These are phyloP conservation scores for Platorchestia sp. DNA, from an alignment of 1,140 invertebrate species.

Conservation along the genomic window DNA sequence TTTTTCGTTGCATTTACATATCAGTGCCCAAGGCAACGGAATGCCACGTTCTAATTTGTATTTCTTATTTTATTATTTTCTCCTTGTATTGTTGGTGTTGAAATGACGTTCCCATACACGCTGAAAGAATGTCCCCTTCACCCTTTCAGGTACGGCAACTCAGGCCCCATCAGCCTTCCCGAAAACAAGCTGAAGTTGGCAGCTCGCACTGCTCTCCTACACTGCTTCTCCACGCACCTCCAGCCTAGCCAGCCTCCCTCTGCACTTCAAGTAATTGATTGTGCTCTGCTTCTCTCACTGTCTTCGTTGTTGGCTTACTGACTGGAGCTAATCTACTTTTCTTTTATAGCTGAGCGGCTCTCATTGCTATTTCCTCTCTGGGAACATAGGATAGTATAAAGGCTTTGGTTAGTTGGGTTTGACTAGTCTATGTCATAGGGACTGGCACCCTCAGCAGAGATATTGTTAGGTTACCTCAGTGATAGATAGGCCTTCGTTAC, in stretches of 20 bases:
- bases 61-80: neutral
- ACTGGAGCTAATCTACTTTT: too few relatives aligned
- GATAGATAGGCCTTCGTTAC: too few relatives aligned
- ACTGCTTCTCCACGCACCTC: conserved; percentile 70
- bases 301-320: too few relatives aligned
- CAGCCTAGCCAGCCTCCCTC: conserved; percentile 68
- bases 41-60: neutral
- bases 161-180: conserved; percentile 69
- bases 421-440: too few relatives aligned
- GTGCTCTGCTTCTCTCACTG: too few relatives aligned
- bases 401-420: too few relatives aligned
- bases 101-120: neutral
- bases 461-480: too few relatives aligned
- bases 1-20: too few relatives aligned
- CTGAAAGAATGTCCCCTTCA: neutral
- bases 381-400: too few relatives aligned
- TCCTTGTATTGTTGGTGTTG: neutral
- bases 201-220: conserved; percentile 71
- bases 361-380: too few relatives aligned
- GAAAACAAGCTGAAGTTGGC: conserved; percentile 68
- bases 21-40: neutral
- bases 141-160: neutral
- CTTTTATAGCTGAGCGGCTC: too few relatives aligned
- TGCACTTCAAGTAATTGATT: neutral
- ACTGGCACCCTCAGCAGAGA: too few relatives aligned